These are phyloP conservation scores for Melanophora roralis DNA, from an alignment of 2,888 invertebrate species.

Conservation along the genomic window DNA sequence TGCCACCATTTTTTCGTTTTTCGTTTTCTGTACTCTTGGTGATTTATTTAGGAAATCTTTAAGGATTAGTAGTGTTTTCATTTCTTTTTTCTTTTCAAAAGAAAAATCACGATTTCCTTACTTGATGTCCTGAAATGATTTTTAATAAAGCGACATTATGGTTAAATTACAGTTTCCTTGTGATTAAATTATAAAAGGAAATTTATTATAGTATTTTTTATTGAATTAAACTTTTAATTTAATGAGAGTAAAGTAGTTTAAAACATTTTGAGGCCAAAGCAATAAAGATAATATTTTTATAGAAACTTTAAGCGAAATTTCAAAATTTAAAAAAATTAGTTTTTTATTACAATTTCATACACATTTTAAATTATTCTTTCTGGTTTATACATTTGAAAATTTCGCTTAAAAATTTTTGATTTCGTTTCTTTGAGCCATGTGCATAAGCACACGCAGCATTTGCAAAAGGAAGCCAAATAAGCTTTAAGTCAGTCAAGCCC, in stretches of 20 bases:
- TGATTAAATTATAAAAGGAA: conserved; percentile 26
- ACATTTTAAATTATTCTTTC: too few relatives aligned
- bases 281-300: too few relatives aligned
- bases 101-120: conserved; percentile 33
- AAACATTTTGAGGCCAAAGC: too few relatives aligned
- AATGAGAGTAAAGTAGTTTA: not conserved
- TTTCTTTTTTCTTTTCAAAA: not conserved
- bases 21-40: conserved; percentile 52
- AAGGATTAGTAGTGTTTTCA: conserved; percentile 58
- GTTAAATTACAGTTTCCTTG: conserved; percentile 53
- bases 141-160: conserved; percentile 29
- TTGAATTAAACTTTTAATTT: not conserved
- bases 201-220: not conserved
- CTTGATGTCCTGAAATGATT: conserved; percentile 11
- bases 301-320: too few relatives aligned
- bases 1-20: conserved; percentile 33
- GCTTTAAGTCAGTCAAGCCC: too few relatives aligned
- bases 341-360: too few relatives aligned
- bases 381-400: too few relatives aligned
- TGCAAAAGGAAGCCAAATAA: too few relatives aligned
- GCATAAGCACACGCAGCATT: too few relatives aligned
- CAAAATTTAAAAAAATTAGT: too few relatives aligned
- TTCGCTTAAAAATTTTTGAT: too few relatives aligned
- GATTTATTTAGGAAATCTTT: conserved; percentile 61
- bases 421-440: too few relatives aligned